These are phyloP conservation scores for Bufo bufo DNA, from an alignment of 2,113 vertebrate genomes.

Conservation along the genomic window DNA sequence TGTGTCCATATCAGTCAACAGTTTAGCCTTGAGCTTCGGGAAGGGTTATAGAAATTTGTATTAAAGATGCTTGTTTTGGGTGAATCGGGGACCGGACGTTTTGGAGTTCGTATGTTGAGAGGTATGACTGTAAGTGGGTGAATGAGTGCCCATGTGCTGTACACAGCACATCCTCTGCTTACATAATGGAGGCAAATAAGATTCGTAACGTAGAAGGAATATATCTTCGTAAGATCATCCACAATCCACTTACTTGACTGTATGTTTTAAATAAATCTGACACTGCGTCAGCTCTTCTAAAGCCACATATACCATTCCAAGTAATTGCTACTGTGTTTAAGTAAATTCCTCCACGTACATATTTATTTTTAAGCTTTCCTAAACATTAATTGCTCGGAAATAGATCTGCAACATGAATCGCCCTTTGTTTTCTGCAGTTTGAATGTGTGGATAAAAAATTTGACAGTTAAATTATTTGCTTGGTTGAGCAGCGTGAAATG, in stretches of 20 bases:
- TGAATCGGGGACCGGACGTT: too few species aligned
- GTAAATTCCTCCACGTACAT: too few species aligned
- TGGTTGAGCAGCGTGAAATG: conserved; percentile 26
- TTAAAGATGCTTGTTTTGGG: too few species aligned
- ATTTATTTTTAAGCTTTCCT: background rate
- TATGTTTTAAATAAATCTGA: background rate
- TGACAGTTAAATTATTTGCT: conserved; percentile 50
- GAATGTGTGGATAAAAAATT: background rate
- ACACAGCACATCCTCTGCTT: background rate
- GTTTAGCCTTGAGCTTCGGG: too few species aligned
- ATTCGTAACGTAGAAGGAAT: background rate
- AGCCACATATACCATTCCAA: background rate
- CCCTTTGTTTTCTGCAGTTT: conserved; percentile 20
- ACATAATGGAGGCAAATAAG: background rate
- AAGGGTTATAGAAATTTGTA: too few species aligned
- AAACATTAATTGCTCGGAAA: conserved; percentile 2
- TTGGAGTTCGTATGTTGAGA: too few species aligned
- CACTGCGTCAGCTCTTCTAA: background rate
- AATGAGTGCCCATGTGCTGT: background rate
- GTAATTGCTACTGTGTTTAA: background rate
- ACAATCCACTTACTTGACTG: background rate
- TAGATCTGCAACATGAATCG: background rate
- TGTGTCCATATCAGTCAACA: too few species aligned
- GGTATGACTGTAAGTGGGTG: background rate
- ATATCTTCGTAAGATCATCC: background rate